These are phyloP conservation scores for Erpetoichthys calabaricus DNA, from an alignment of 2,797 vertebrate genomes.

Conservation along the genomic window DNA sequence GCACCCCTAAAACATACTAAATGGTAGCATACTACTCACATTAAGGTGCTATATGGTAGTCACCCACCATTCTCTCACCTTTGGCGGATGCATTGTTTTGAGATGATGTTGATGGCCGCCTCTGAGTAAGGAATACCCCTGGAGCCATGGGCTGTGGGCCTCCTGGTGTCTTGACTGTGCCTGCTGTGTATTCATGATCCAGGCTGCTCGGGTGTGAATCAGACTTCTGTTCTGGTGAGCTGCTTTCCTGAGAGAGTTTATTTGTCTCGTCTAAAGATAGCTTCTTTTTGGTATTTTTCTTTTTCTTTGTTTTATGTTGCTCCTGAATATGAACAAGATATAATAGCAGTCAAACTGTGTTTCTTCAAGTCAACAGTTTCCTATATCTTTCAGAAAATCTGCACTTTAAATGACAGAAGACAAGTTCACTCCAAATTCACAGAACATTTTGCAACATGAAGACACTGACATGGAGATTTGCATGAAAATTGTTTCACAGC, in stretches of 20 bases:
- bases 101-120: conserved; percentile 74
- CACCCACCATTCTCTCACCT: conserved; percentile 47
- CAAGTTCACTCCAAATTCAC: too few species aligned
- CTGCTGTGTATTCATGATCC: conserved; percentile 77
- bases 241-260: conserved; percentile 74
- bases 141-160: conserved; percentile 85
- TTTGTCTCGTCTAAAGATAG: conserved; percentile 52
- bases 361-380: too few species aligned
- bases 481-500: too few species aligned
- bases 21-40: conserved; percentile 26
- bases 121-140: conserved; percentile 84
- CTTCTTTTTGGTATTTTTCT: conserved; percentile 90
- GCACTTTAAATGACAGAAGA: too few species aligned
- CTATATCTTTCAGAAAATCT: too few species aligned
- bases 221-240: conserved; percentile 72
- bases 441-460: too few species aligned
- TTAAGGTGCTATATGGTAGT: conserved; percentile 48
- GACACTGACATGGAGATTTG: too few species aligned
- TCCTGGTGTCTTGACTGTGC: conserved; percentile 59
- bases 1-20: background rate
- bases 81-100: conserved; percentile 75
- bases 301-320: conserved; percentile 90
- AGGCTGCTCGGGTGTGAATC: conserved; percentile 76
- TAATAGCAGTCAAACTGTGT: background rate
- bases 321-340: conserved; percentile 47